phyloP scores from a whole-genome alignment of 2,888 invertebrate genomes.

The Lumbricus terrestris region DNA sequence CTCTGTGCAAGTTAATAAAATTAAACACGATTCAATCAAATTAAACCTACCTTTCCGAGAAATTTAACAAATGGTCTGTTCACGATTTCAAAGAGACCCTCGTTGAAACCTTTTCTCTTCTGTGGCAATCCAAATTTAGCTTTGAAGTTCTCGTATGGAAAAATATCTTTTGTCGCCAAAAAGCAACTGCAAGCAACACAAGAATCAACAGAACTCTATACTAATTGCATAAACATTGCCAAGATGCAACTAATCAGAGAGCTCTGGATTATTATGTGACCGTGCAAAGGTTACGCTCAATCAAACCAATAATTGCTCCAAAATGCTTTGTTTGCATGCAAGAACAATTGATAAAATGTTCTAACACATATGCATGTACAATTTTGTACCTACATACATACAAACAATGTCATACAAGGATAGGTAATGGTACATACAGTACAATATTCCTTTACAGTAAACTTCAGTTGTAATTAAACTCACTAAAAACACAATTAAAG shows the following conservation, averaged over 20 bases:
- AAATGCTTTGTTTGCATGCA: not conserved
- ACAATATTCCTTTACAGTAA: too few species aligned
- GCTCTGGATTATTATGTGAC: not conserved
- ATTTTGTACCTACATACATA: not conserved
- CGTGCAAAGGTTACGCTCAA: not conserved
- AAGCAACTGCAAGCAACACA: conserved; percentile 63
- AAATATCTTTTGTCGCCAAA: conserved; percentile 82
- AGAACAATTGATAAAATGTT: not conserved
- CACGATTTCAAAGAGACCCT: conserved; percentile 84
- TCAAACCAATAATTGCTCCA: not conserved
- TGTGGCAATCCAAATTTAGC: conserved; percentile 76
- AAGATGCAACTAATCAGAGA: not conserved
- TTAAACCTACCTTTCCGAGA: conserved; percentile 25
- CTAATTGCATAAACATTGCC: not conserved
- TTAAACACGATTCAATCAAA: not conserved
- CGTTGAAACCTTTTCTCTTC: conserved; percentile 77
- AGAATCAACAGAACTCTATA: not conserved
- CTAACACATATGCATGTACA: too few species aligned
- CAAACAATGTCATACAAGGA: too few species aligned
- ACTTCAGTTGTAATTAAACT: not conserved
- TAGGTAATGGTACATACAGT: not conserved
- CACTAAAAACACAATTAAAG: too few species aligned
- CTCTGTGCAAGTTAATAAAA: not conserved
- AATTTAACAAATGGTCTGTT: conserved; percentile 64
- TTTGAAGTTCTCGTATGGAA: conserved; percentile 77